phyloP scores from a whole-genome alignment of 2,888 invertebrate species.

The Adelphocoris suturalis region DNA sequence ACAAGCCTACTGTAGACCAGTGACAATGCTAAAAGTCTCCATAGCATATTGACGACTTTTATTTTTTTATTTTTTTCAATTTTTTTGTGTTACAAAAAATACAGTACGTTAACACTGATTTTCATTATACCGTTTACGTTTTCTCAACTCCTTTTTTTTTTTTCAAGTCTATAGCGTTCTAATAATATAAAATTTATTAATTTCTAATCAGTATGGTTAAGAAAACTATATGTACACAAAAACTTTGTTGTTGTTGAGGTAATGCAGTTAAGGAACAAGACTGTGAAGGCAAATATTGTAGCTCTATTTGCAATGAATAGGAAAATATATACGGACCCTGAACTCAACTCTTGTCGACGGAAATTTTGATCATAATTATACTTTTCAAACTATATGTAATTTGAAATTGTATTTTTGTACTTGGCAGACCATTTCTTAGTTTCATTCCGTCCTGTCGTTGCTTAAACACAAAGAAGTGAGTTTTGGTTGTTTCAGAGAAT shows the following conservation, averaged over 20 bases:
- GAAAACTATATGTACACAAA: constrained; percentile 71
- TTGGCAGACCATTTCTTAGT: constrained; percentile 9
- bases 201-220: constrained; percentile 58
- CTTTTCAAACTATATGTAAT: background rate
- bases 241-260: constrained; percentile 63
- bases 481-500: too few relatives aligned
- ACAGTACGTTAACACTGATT: constrained; percentile 50
- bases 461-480: too few relatives aligned
- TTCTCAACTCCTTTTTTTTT: constrained; percentile 36
- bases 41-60: constrained; percentile 52
- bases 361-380: background rate
- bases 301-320: constrained; percentile 69
- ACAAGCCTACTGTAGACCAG: constrained; percentile 64
- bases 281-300: constrained; percentile 71
- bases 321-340: constrained; percentile 63
- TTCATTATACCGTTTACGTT: constrained; percentile 40
- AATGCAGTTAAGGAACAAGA: constrained; percentile 72
- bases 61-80: constrained; percentile 19
- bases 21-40: constrained; percentile 55
- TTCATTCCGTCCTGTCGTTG: background rate
- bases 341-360: constrained; percentile 24
- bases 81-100: constrained; percentile 64
- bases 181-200: constrained; percentile 51
- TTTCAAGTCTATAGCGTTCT: constrained; percentile 44
- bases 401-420: background rate